These are phyloP conservation scores for Notamacropus eugenii DNA, from an alignment of 2,797 vertebrate species.

Conservation along the genomic window DNA sequence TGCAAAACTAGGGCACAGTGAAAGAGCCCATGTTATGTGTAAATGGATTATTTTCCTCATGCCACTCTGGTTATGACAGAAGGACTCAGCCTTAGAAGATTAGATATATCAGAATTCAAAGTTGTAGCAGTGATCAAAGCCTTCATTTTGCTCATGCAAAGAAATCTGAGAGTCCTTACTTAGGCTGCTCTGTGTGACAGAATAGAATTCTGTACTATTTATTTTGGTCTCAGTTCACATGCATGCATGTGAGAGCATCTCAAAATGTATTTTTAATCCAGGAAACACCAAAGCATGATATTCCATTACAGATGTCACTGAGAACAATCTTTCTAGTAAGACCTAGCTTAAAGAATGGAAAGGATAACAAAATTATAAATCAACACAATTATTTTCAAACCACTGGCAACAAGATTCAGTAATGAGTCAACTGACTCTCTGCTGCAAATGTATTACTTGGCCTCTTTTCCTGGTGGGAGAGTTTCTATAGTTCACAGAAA, in stretches of 20 bases:
- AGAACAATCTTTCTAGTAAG: constrained; percentile 33
- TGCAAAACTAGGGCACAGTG: background rate
- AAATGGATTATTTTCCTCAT: background rate
- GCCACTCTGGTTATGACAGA: background rate
- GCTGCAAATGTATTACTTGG: constrained; percentile 27
- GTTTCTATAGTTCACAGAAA: constrained; percentile 37
- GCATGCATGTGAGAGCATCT: background rate
- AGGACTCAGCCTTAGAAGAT: constrained; percentile 10
- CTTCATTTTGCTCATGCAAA: background rate
- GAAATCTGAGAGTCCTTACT: background rate
- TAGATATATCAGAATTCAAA: background rate
- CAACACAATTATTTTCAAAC: constrained; percentile 32
- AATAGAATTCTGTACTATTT: constrained; percentile 39
- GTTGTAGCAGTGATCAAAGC: constrained; percentile 1
- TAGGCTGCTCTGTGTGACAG: constrained; percentile 14
- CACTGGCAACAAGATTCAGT: background rate
- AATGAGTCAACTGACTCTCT: background rate
- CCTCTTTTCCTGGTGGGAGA: constrained; percentile 18
- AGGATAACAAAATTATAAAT: constrained; percentile 14
- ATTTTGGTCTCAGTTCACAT: constrained; percentile 23
- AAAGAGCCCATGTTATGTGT: background rate
- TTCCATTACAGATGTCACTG: background rate
- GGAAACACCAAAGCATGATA: constrained; percentile 19
- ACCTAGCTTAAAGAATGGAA: background rate
- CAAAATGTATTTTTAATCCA: constrained; percentile 35